Base-by-base conservation (phyloP, 2,888 invertebrate genomes). In the Mayetiola destructor region DNA sequence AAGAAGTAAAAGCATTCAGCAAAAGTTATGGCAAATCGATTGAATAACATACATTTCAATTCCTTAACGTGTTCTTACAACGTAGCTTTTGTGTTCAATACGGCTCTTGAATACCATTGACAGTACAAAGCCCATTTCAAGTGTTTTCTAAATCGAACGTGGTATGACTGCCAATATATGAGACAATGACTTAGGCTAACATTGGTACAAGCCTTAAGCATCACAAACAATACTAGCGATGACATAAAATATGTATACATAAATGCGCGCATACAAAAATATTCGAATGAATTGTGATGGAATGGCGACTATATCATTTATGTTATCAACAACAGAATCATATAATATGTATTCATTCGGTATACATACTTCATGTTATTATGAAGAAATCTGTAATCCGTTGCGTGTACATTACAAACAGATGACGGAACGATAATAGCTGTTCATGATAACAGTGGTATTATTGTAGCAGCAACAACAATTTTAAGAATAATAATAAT, bases 1-100 rank as follows among this genome's bases (percentile, higher is more conserved):
- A 42, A 42, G 23, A 42, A 6, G 23, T 48, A 48, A 48, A 48
- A 48, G 27, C 23, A 48, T 48, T 16, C 27, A 48, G 23, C n/a
- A 27, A 48, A n/a, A 27, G 27, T 48, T 48, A n/a, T n/a, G n/a
- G 48, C 48, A 48, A 48, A 27, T 48, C 27, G 20, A 48, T 48
- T 48, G 21, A 10, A 39, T 39, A 39, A 18, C 39, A 4, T 23
- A 21, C 23, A 2, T 42, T 42, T 21, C 23, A 48, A 4, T 16
- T 5, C 5, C 8, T n/a, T n/a, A 23, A 48, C 27, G 48, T 48
- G 6, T 3, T 16, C 2, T 12, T 9, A 9, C 12, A 4, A 48
- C 3, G 48, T 23, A 23, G 14, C 27, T 48, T 48, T 23, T 48
- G n/a, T 16, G 14, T 5, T 2, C 27, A 9, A 14, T 8, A 21